Percentiles rank a stretch among this genome's conserved stretches.
These are phyloP conservation scores for Acleris holmiana DNA, from an alignment of 2,888 invertebrate species.

Conservation along the genomic window DNA sequence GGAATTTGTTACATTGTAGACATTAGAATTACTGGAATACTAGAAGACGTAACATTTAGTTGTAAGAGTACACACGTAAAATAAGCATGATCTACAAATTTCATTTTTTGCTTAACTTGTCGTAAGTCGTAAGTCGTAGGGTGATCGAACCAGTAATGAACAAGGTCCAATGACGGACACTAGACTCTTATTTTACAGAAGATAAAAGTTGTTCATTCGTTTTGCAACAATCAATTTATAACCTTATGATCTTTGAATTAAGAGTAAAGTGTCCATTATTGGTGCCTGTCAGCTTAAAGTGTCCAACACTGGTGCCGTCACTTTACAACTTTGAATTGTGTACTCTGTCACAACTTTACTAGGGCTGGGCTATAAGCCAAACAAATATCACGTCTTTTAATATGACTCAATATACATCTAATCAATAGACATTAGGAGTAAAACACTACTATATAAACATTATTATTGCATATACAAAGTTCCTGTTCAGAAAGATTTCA, in stretches of 20 bases:
- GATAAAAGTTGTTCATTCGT: no score
- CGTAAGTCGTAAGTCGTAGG: no score
- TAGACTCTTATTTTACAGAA: no score
- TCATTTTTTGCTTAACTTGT: background rate
- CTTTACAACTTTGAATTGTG: background rate
- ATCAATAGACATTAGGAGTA: conserved; percentile 32
- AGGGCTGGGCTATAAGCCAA: background rate
- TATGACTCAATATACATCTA: conserved; percentile 5
- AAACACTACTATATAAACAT: conserved; percentile 18
- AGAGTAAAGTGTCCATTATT: no score
- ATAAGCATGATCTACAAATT: background rate
- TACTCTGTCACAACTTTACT: no score
- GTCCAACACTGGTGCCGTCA: no score
- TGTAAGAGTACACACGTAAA: background rate
- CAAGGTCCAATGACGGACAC: no score
- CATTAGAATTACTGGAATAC: background rate
- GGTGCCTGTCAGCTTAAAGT: no score
- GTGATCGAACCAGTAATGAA: no score
- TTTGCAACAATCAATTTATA: no score
- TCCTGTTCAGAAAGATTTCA: background rate
- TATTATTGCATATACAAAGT: background rate
- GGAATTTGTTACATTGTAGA: background rate
- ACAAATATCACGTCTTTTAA: background rate
- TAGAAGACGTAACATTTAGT: background rate
- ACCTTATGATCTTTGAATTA: no score